These are phyloP conservation scores for Muntiacus reevesi DNA, from an alignment of 2,113 vertebrate genomes.

Conservation along the genomic window DNA sequence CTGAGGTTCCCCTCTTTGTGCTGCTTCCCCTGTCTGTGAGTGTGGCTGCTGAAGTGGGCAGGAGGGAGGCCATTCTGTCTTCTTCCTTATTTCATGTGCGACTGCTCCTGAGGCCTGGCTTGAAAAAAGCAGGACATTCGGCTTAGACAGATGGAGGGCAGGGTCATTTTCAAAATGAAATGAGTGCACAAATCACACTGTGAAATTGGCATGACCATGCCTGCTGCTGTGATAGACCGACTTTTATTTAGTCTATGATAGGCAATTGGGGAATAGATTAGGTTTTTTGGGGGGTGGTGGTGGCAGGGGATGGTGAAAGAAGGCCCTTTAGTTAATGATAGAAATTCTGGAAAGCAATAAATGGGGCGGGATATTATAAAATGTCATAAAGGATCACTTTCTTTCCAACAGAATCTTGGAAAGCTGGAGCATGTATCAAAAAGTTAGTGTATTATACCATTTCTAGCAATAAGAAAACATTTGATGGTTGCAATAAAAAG, in stretches of 20 bases:
- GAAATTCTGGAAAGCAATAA: conserved; percentile 59
- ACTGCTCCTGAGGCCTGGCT: conserved; percentile 60
- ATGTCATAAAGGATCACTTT: conserved; percentile 47
- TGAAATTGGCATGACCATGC: conserved; percentile 64
- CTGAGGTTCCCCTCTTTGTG: not conserved
- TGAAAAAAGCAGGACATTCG: conserved; percentile 64
- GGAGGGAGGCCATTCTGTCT: not conserved
- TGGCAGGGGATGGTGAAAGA: not conserved
- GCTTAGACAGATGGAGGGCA: conserved; percentile 76
- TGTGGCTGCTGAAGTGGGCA: not conserved
- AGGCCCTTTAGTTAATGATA: conserved; percentile 58
- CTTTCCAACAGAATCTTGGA: conserved; percentile 37
- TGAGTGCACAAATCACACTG: conserved; percentile 71
- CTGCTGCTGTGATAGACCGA: conserved; percentile 37
- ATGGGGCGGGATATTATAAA: conserved; percentile 37
- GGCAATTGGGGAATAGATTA: conserved; percentile 45
- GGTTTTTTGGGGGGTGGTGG: not conserved
- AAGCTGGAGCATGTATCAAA: not conserved
- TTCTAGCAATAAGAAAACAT: conserved; percentile 14
- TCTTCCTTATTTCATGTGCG: conserved; percentile 31
- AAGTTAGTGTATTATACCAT: not conserved
- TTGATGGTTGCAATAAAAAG: conserved; percentile 27
- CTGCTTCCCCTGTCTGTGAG: not conserved
- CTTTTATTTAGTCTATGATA: conserved; percentile 63
- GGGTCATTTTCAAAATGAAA: conserved; percentile 75